Evolutionary conservation across 2,797 vertebrate genomes (phyloP).

Genomic region (Sebastes nivosus): DNA sequence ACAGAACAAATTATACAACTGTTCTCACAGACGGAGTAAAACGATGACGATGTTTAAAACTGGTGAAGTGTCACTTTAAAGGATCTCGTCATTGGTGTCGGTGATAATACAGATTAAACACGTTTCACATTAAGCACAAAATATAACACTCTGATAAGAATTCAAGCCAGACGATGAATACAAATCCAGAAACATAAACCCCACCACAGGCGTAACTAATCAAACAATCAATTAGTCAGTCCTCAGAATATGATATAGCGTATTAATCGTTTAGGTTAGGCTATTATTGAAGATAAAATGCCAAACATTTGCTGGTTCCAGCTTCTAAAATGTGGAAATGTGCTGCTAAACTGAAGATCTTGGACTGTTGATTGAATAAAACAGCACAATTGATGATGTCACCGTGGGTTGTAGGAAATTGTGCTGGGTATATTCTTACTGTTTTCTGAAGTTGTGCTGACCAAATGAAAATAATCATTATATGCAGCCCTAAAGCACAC

Average conservation of each 20-base stretch:
- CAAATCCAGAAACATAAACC: conserved; percentile 13
- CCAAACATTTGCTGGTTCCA: neutral
- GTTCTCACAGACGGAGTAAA: neutral
- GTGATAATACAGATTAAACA: neutral
- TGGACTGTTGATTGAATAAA: neutral
- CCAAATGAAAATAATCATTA: neutral
- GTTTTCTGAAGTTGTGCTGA: neutral
- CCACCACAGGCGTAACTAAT: neutral
- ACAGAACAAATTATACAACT: neutral
- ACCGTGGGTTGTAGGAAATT: neutral
- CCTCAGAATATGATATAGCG: neutral
- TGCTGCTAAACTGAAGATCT: neutral
- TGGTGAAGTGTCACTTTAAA: neutral
- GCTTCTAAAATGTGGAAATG: neutral
- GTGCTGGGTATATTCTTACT: neutral
- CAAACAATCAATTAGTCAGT: neutral
- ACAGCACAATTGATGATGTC: neutral
- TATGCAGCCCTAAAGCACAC: conserved; percentile 5
- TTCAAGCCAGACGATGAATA: neutral
- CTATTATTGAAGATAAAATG: neutral
- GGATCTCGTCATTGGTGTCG: neutral
- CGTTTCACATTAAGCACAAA: conserved; percentile 5
- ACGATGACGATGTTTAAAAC: neutral
- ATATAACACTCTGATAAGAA: conserved; percentile 5
- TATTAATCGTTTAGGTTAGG: neutral